Conservation (phyloP, 2,113 vertebrate genomes). For the Leucopternis melanops region DNA sequence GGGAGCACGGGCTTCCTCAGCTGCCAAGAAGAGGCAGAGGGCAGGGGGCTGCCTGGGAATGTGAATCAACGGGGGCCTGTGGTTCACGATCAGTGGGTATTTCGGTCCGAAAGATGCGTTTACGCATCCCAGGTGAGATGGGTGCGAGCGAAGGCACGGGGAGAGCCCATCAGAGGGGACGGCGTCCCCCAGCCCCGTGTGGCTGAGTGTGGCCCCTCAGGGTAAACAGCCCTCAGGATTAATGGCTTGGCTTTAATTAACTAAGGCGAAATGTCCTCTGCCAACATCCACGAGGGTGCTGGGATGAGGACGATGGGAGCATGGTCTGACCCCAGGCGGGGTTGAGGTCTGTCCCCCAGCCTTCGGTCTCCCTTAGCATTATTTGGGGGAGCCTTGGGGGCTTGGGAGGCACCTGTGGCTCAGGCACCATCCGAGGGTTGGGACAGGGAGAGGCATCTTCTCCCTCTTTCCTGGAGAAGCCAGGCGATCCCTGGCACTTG, state of each 20-base stretch:
- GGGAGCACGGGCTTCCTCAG: not conserved
- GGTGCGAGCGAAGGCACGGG: accelerated
- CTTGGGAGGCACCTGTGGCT: not conserved
- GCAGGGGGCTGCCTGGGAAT: not conserved
- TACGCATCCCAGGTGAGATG: not conserved
- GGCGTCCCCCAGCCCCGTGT: accelerated
- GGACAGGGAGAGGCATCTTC: not conserved
- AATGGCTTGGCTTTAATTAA: not conserved
- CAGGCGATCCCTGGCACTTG: not conserved
- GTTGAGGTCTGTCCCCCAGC: not conserved
- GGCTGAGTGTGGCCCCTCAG: accelerated
- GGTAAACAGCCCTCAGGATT: not conserved
- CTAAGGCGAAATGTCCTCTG: not conserved
- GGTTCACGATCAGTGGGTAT: accelerated
- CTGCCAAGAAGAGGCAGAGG: not conserved
- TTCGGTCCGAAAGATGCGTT: not conserved
- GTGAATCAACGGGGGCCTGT: not conserved
- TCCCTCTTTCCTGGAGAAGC: not conserved
- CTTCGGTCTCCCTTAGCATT: not conserved
- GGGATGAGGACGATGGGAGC: not conserved
- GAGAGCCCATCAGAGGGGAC: not conserved
- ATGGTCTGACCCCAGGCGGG: not conserved
- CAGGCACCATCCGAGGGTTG: accelerated
- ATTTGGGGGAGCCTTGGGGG: accelerated
- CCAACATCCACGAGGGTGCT: not conserved